phyloP scores from a whole-genome alignment of 1,140 invertebrate species.

The Procambarus clarkii region DNA sequence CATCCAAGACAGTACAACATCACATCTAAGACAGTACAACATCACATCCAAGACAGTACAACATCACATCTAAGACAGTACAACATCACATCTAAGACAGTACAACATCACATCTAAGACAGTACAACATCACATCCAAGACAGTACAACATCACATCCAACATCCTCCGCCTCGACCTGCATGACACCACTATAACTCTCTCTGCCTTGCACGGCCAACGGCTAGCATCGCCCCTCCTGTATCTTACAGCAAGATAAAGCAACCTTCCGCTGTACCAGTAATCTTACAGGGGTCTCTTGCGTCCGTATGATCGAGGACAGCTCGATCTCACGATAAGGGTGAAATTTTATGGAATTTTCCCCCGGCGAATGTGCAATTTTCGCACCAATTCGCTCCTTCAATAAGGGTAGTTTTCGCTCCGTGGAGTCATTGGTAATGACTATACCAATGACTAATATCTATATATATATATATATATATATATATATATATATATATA shows the following conservation, averaged over 20 bases:
- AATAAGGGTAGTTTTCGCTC: neutral
- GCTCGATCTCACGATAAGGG: neutral
- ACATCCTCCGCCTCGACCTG: no score
- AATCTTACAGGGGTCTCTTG: neutral
- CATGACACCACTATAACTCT: neutral
- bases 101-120: no score
- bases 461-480: no score
- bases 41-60: no score
- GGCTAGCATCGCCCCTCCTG: neutral
- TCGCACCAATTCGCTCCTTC: neutral
- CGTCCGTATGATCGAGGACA: neutral
- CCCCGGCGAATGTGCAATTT: neutral
- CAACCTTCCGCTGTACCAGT: neutral
- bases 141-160: neutral
- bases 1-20: no score
- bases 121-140: no score
- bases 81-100: no score
- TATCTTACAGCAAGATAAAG: neutral
- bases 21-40: no score
- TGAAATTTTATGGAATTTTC: neutral
- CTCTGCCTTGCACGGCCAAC: neutral
- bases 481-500: no score
- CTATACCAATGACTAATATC: no score
- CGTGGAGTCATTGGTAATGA: neutral
- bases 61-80: no score